Evolutionary conservation across 2,113 vertebrate genomes (phyloP), one percentile per base, ranked within the genome.

Genomic region (Myrmecophaga tridactyla): DNA sequence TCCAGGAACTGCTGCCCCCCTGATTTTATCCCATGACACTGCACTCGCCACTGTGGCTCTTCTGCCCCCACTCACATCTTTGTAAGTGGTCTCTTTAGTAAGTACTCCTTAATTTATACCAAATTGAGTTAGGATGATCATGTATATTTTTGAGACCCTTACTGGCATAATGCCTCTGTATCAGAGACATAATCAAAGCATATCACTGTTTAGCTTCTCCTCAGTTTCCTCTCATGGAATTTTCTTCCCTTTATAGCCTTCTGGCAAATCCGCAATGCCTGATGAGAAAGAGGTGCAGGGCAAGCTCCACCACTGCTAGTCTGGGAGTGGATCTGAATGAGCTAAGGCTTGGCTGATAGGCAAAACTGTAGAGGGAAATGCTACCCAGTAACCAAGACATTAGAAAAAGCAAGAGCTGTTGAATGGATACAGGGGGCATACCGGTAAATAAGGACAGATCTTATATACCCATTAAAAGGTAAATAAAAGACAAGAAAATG

Each of bases 1-100:
- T 82, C 18, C 3, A 1, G 18, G 13, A 10, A 25, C 65, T 56
- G 77, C 4, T 4, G 0, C 2, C 11, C 18, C 20, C 5, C 10
- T 39, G 13, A 21, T 4, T 27, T n/a, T 27, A 70, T 27, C 5
- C 58, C 3, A 17, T 6, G 4, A 1, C 0, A 1, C 29, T 6
- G 0, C 60, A 69, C 29, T 29, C 58, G 15, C 51, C 51, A 4
- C 1, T 58, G 63, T 17, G 51, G 25, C 18, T 48, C 12, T 25
- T 0, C 5, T 7, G 48, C 17, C 10, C 11, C n/a, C 0, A 1
- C 31, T 39, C 15, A 8, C 7, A 11, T 63, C 46, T 62, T 23
- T 53, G 65, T 36, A 36, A 29, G 80, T 7, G 23, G 58, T 23
- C 9, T 4, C 4, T 5, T 81, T 15, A 51, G 41, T 7, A 29